Percentiles rank a stretch among this genome's conserved stretches.
Conservation (phyloP, 2,797 vertebrate genomes). For the Falco biarmicus region DNA sequence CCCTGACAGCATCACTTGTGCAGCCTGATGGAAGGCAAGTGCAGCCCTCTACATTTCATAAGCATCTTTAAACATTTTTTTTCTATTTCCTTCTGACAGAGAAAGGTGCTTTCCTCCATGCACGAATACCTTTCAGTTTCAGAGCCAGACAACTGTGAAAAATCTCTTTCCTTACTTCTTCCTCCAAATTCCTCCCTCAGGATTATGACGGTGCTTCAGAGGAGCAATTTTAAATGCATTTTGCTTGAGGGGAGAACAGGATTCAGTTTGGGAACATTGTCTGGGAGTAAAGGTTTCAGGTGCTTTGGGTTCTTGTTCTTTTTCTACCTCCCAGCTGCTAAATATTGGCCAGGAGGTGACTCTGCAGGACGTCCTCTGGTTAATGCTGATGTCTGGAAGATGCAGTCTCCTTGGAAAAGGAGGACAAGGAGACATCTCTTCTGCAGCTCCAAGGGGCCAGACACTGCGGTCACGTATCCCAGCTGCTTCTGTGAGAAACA, state of each 20-base stretch:
- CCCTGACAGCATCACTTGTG: background rate
- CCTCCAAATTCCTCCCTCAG: background rate
- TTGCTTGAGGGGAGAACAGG: background rate
- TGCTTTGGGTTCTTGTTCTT: background rate
- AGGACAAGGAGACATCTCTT: background rate
- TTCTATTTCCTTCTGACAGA: background rate
- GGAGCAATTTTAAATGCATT: background rate
- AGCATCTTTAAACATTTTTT: background rate
- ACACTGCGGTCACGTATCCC: rapidly evolving
- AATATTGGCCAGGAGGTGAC: background rate
- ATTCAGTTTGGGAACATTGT: background rate
- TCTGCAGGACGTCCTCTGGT: background rate
- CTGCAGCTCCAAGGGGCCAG: background rate
- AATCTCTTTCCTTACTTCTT: background rate
- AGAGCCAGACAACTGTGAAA: background rate
- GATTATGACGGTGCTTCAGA: background rate
- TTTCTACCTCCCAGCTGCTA: background rate
- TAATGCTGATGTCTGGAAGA: background rate
- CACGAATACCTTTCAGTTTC: background rate
- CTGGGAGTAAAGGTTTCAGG: background rate
- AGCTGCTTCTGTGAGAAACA: background rate
- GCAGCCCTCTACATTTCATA: background rate
- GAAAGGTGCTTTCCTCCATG: background rate
- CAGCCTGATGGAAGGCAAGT: background rate
- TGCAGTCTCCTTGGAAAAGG: background rate